Evolutionary conservation across 2,797 vertebrate species (phyloP).

Genomic region (Notamacropus eugenii): DNA sequence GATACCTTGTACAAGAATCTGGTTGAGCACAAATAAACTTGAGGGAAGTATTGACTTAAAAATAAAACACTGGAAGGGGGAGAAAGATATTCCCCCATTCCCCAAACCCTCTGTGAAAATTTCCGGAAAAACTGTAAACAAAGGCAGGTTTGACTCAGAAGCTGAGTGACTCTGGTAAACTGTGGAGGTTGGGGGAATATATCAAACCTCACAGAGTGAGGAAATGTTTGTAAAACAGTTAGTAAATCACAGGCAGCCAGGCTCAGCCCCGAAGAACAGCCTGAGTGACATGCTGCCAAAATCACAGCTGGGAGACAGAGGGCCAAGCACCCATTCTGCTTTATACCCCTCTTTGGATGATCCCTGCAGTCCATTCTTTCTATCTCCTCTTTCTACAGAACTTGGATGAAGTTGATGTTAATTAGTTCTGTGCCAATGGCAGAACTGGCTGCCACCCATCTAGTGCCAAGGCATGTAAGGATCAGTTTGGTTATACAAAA

Average conservation of each 20-base stretch:
- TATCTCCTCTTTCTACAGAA: constrained; percentile 12
- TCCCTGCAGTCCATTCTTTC: constrained; percentile 45
- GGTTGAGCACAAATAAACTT: constrained; percentile 95
- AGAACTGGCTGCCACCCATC: neutral
- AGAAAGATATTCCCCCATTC: constrained; percentile 83
- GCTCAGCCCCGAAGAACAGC: constrained; percentile 89
- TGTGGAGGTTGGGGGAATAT: constrained; percentile 87
- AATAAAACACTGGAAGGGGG: constrained; percentile 89
- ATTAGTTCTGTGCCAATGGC: constrained; percentile 40
- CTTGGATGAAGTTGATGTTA: neutral
- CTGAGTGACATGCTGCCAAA: constrained; percentile 88
- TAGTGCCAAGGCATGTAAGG: constrained; percentile 30
- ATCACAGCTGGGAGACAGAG: constrained; percentile 93
- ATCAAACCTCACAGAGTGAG: constrained; percentile 89
- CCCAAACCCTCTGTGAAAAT: constrained; percentile 87
- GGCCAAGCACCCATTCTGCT: constrained; percentile 47
- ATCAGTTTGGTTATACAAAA: neutral
- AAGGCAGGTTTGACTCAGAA: constrained; percentile 90
- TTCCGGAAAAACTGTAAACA: constrained; percentile 95
- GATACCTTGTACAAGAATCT: constrained; percentile 93
- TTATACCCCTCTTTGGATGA: constrained; percentile 8
- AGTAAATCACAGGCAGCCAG: constrained; percentile 89
- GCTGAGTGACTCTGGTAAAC: constrained; percentile 81
- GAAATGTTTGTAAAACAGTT: constrained; percentile 91
- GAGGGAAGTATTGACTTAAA: constrained; percentile 93